Conservation (phyloP, 2,797 vertebrate genomes). For the Gouania willdenowi region DNA sequence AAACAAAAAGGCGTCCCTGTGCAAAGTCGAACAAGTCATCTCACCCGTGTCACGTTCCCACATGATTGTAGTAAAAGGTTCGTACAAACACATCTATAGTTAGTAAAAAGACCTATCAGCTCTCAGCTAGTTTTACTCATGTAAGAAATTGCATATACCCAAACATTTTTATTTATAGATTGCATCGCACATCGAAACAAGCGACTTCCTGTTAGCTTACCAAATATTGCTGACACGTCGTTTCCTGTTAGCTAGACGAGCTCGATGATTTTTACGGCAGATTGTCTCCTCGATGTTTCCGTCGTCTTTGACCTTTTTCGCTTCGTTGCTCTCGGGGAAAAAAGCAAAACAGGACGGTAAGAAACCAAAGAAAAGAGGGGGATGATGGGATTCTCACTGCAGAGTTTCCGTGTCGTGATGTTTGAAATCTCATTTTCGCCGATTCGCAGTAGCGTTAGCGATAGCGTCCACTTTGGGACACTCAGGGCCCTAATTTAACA, state of each 20-base stretch:
- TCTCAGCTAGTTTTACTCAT: constrained; percentile 69
- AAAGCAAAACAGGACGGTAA: constrained; percentile 40
- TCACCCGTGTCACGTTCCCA: constrained; percentile 65
- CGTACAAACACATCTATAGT: constrained; percentile 79
- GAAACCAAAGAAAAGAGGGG: constrained; percentile 23
- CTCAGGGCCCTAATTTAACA: too few relatives aligned
- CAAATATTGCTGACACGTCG: constrained; percentile 76
- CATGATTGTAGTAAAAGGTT: constrained; percentile 81
- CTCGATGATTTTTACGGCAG: constrained; percentile 61
- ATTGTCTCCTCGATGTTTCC: constrained; percentile 75
- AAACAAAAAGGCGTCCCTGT: constrained; percentile 84
- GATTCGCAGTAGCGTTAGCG: too few relatives aligned
- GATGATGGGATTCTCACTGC: constrained; percentile 76
- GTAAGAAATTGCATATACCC: constrained; percentile 86
- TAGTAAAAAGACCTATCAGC: constrained; percentile 78
- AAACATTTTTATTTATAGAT: constrained; percentile 68
- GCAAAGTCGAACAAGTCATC: constrained; percentile 71
- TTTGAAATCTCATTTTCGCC: constrained; percentile 80
- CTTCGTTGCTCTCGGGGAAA: constrained; percentile 14
- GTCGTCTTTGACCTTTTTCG: constrained; percentile 46
- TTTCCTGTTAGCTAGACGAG: constrained; percentile 60
- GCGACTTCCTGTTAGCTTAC: constrained; percentile 65
- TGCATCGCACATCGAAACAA: constrained; percentile 77
- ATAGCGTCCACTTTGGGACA: constrained; percentile 79
- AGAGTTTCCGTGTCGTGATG: constrained; percentile 92